Base-by-base conservation (phyloP, 2,888 invertebrate genomes). In the Eilema griseolum region DNA sequence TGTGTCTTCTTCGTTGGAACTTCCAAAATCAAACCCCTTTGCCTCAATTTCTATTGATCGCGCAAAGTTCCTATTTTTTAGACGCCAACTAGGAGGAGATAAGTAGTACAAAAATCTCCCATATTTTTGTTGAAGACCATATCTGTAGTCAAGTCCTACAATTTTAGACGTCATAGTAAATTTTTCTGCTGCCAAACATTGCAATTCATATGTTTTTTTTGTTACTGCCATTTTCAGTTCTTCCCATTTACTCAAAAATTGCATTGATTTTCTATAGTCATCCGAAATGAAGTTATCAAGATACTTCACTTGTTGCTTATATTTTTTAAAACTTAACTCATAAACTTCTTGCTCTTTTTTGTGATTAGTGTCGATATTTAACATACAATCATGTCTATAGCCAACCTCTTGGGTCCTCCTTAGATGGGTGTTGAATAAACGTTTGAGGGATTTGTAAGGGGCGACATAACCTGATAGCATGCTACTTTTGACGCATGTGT, bases 101-200 rank as follows among this genome's bases (percentile, higher is more conserved):
- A 97, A 89, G 82, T 96, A 95, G 86, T 96, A 96, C n/a, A 97
- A 90, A 90, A 97, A 97, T 80, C 96, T 95, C 67, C 97, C 97
- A 86, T 97, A 97, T 88, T 96, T 96, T 85, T 96, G 96, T 71
- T 96, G 96, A 62, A 95, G 90, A 65, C 96, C 88, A 95, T 96
- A 97, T 76, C 94, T 95, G 82, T 96, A 97, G 81, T 97, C 96
- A 69, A 96, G 92, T 31, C 95, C 95, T 73, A 96, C 95, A 28
- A 97, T 91, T 75, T 87, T 89, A n/a, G 95, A 93, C 60, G 85
- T 90, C 33, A 89, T 88, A 24, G 86, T 87, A 73, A 93, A 94
- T 67, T 88, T 87, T 78, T 91, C 83, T 68, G 81, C 82, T 0
- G 95, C 95, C 28, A 96, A 84, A 76, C 89, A 84, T 82, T 95